Evolutionary conservation across 2,113 vertebrate species (phyloP).

Genomic region (human): GRCh38 chr20:50261501-50262000

Average conservation of each 20-base stretch:
- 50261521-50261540: background rate
- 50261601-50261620: background rate
- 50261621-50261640: background rate
- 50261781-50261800: background rate
- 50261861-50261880: background rate
- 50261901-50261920: background rate
- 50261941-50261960: background rate
- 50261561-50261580: background rate
- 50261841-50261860: conserved; percentile 6
- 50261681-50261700: background rate
- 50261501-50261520: background rate
- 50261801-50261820: background rate
- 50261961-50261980: background rate
- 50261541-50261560: background rate
- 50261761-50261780: background rate
- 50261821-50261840: background rate
- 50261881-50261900: background rate
- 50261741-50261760: background rate
- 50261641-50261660: background rate
- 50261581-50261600: background rate
- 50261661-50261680: background rate
- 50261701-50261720: too few species aligned
- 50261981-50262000: background rate
- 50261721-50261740: too few species aligned
- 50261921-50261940: background rate